Base-by-base conservation (phyloP, 2,113 vertebrate genomes). In the Dascyllus trimaculatus region DNA sequence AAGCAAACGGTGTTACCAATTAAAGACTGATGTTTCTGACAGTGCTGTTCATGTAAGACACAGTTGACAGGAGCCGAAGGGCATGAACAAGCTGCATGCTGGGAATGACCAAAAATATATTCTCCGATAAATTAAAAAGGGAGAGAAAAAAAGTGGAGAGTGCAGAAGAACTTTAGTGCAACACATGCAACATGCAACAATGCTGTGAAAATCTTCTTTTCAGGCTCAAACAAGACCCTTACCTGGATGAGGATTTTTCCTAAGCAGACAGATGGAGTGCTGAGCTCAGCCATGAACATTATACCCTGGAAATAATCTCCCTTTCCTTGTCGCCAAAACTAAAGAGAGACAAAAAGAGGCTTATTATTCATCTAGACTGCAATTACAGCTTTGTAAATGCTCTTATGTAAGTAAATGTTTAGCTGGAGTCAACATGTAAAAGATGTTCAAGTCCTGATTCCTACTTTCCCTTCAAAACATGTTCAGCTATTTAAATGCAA, bases 191-290 rank as follows among this genome's bases (percentile, higher is more conserved):
- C 87, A 81, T 88, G 89, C 82, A 81, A 51, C 24, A 59, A 58
- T 2, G 4, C 64, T 59, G 4, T 4, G 4, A 46, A 48, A 52
- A 35, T 9, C 46, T n/a, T 22, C 35, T 24, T 48, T 0, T 25
- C 4, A 65, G 10, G 25, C 18, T 10, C 6, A 61, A 62, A 1
- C 7, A 1, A 15, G 21, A 54, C 19, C 57, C 78, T 87, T 78
- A 98, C 97, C 96, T 97, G 96, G 88, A 98, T 97, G 72, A 98
- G 96, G 72, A 98, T 96, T 89, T 98, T 98, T 85, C 97, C 97
- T 58, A 98, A 95, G 90, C 97, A 98, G 90, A 98, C 97, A 13
- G 96, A 98, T 1, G 97, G 97, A 15, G 97, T 98, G 95, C 97
- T 98, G 88, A 98, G 92, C 88, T 98, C 97, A 5, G 97, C 97